These are phyloP conservation scores for Ianthella basta DNA, from an alignment of 37 sponge, comb jelly and placozoan genomes.

Conservation along the genomic window DNA sequence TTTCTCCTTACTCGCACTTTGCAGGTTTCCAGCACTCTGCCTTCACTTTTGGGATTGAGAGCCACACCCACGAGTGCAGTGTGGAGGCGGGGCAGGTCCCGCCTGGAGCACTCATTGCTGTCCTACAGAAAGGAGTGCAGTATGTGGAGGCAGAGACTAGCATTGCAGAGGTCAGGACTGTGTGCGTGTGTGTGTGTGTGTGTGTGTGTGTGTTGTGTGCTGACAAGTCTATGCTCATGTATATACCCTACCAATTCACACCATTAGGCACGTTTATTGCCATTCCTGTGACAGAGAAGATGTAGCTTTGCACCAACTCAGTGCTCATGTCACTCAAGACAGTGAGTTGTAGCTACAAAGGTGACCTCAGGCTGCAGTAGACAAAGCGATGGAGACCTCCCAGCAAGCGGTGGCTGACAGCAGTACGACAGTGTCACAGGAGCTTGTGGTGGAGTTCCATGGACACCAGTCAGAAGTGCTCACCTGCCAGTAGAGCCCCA, in stretches of 20 bases:
- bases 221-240: no score
- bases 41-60: conserved; percentile 93
- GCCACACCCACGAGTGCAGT: conserved; percentile 80
- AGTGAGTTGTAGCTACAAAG: no score
- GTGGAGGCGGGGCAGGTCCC: conserved; percentile 87
- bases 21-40: conserved; percentile 95
- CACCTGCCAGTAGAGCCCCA: conserved; percentile 96
- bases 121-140: conserved; percentile 95
- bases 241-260: no score
- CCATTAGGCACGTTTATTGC: no score
- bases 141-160: conserved; percentile 95
- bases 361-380: no score
- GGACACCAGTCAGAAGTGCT: conserved; percentile 96
- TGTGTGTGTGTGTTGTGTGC: no score
- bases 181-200: no score
- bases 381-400: not conserved
- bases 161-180: conserved; percentile 84
- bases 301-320: not conserved
- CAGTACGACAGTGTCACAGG: conserved; percentile 34
- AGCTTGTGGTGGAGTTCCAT: conserved; percentile 46
- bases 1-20: not conserved
- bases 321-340: not conserved
- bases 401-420: conserved; percentile 27
- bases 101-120: conserved; percentile 94
- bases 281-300: no score